Evolutionary conservation across 2,888 invertebrate genomes (phyloP), one percentile per base, ranked within the genome.

Genomic region (Drosophila melanosoma): DNA sequence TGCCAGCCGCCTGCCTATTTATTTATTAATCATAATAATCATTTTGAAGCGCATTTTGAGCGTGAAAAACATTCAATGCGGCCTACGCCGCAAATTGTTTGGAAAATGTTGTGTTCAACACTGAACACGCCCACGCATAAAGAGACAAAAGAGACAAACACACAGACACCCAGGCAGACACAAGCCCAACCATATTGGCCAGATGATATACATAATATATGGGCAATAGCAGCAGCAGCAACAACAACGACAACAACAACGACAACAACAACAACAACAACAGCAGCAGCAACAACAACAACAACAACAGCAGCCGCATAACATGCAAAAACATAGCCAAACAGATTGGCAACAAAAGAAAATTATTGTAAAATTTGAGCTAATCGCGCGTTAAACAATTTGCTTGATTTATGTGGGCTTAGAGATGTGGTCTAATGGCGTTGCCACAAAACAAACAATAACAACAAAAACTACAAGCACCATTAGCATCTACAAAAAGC

Each of bases 11-110:
- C 29, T 26, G 51, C 79, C 82, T 79, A 85, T 83, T 87, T 87
- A 87, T 90, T 90, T 87, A 87, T 87, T 87, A 90, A 87, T 90
- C 90, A 88, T 87, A 90, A 87, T 87, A 87, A 87, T 90, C 89
- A 88, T 87, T 90, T 86, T 90, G 86, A 75, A 73, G 69, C 79
- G 78, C 79, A 90, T 83, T 87, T 88, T 88, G 73, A 90, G 87
- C 87, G 90, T 87, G 90, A 87, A 84, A 84, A 85, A 76, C 74
- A 83, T 85, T 87, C 90, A 90, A 87, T 90, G 90, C 90, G 90
- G 86, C 90, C 86, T 83, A 83, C 79, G 89, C 90, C 79, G 81
- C 83, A 87, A 87, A 90, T 87, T 83, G 87, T 58, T 87, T 79
- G 87, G 90, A 87, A 87, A 87, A 88, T 90, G 79, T 76, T 83